A percentile compares a stretch with the other conserved stretches of the same genome.
These are phyloP conservation scores for Yponomeuta plumbellus DNA, from an alignment of 2,888 invertebrate genomes.

Conservation along the genomic window DNA sequence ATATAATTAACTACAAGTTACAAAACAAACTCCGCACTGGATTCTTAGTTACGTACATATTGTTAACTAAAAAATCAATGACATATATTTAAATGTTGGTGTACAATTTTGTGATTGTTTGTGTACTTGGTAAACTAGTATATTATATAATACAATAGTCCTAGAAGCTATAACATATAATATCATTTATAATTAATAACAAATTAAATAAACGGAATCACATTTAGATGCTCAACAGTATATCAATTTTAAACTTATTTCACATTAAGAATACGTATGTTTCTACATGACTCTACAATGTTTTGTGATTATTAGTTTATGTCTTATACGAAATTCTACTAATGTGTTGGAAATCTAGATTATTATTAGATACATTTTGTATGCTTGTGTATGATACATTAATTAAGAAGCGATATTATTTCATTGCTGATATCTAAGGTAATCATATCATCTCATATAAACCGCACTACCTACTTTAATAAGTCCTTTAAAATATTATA, in stretches of 20 bases:
- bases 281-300: not conserved
- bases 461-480: not conserved
- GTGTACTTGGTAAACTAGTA: not conserved
- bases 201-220: slow-evolving; percentile 37
- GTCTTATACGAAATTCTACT: not conserved
- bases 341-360: not conserved
- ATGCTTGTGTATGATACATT: not conserved
- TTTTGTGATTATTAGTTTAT: not conserved
- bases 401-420: not conserved
- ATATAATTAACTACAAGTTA: not conserved
- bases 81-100: not conserved
- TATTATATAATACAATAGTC: not conserved
- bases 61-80: no score
- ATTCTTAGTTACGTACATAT: not conserved
- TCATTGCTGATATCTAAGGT: not conserved
- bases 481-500: not conserved
- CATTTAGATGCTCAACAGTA: slow-evolving; percentile 13
- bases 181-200: not conserved
- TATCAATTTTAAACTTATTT: slow-evolving; percentile 18
- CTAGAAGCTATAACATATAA: not conserved
- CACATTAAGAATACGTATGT: slow-evolving; percentile 15
- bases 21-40: not conserved
- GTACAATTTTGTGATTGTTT: not conserved
- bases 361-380: not conserved
- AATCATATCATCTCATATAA: not conserved